phyloP scores from a whole-genome alignment of 2,888 invertebrate species.

The Cheilosia grossa region DNA sequence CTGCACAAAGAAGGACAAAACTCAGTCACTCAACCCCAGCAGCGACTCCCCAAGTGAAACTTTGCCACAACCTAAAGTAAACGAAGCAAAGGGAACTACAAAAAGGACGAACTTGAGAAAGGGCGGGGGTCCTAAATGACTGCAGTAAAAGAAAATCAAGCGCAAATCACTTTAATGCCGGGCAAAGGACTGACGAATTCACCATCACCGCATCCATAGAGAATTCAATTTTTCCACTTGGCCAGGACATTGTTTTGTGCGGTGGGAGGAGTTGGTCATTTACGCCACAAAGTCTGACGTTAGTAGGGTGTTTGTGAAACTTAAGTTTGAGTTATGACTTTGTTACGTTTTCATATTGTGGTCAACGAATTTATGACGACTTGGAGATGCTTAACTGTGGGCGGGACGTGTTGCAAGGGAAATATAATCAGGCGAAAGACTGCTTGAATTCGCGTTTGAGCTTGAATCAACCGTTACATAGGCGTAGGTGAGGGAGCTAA shows the following conservation, averaged over 20 bases:
- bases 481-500: not conserved
- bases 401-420: not conserved
- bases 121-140: no score
- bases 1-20: conserved; percentile 50
- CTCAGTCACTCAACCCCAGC: conserved; percentile 35
- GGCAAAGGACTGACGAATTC: conserved; percentile 47
- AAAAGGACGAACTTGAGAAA: conserved; percentile 9
- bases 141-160: conserved; percentile 33
- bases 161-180: conserved; percentile 52
- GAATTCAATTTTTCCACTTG: conserved; percentile 53
- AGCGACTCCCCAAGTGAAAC: conserved; percentile 12
- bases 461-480: not conserved
- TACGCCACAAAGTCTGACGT: conserved; percentile 24
- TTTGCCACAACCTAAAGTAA: conserved; percentile 53
- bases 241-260: conserved; percentile 36
- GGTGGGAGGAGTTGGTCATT: conserved; percentile 33
- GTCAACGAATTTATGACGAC: conserved; percentile 49
- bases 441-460: not conserved
- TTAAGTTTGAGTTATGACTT: conserved; percentile 55
- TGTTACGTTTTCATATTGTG: conserved; percentile 54
- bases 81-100: conserved; percentile 51
- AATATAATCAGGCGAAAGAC: not conserved
- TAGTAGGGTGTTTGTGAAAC: not conserved
- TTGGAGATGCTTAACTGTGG: conserved; percentile 15
- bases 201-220: conserved; percentile 2